Conservation (phyloP, 2,888 invertebrate genomes). For the Octonoba sinensis region DNA sequence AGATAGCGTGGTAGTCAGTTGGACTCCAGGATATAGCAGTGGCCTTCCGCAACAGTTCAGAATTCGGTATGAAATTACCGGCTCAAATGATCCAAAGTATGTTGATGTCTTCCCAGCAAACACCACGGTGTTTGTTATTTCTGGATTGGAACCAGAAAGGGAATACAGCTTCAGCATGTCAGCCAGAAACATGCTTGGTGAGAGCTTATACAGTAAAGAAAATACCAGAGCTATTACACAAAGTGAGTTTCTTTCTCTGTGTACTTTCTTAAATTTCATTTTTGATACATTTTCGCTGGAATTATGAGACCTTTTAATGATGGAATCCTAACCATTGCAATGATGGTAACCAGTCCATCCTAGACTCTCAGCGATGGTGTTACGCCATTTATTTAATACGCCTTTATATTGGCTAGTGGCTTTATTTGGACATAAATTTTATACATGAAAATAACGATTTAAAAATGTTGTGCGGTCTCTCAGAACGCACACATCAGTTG, state of each 20-base stretch:
- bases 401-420: too few species aligned
- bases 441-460: too few species aligned
- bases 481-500: too few species aligned
- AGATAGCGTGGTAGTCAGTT: constrained; percentile 84
- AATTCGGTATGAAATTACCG: constrained; percentile 78
- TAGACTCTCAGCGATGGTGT: too few species aligned
- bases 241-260: constrained; percentile 78
- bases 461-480: too few species aligned
- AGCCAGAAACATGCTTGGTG: constrained; percentile 89
- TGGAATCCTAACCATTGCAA: too few species aligned
- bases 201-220: constrained; percentile 86
- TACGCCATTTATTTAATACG: too few species aligned
- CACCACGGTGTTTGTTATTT: constrained; percentile 78
- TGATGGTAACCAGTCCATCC: too few species aligned
- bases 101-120: constrained; percentile 82
- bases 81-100: constrained; percentile 73
- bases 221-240: constrained; percentile 86
- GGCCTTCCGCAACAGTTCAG: constrained; percentile 86
- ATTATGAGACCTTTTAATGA: too few species aligned
- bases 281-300: background rate
- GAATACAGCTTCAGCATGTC: constrained; percentile 90
- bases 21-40: constrained; percentile 96
- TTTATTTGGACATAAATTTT: too few species aligned
- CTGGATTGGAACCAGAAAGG: constrained; percentile 83
- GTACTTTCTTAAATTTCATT: background rate